Evolutionary conservation across 2,113 vertebrate species (phyloP).

Genomic region (Brachypodius melanocephalos): DNA sequence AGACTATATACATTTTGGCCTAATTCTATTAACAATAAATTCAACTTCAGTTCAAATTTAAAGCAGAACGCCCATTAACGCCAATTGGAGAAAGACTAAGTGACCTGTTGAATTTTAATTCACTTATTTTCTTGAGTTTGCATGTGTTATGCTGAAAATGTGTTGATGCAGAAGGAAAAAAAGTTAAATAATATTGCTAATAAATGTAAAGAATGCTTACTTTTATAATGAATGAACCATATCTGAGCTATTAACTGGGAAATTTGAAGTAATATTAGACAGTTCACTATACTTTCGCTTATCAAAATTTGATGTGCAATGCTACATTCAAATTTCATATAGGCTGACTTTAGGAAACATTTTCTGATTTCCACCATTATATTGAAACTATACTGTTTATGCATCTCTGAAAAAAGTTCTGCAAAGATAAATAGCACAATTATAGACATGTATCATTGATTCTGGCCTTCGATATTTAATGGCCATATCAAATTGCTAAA

Average conservation of each 20-base stretch:
- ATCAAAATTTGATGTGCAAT: neutral
- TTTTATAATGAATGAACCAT: neutral
- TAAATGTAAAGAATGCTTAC: neutral
- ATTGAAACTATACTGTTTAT: constrained; percentile 51
- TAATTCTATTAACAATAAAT: constrained; percentile 36
- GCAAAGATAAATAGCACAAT: constrained; percentile 41
- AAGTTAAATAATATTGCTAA: neutral
- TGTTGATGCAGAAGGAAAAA: neutral
- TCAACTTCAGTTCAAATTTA: constrained; percentile 21
- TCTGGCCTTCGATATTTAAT: constrained; percentile 59
- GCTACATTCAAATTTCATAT: constrained; percentile 17
- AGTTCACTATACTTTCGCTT: constrained; percentile 18
- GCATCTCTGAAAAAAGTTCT: constrained; percentile 37
- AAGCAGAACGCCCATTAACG: neutral
- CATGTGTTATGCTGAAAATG: neutral
- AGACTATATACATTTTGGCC: neutral
- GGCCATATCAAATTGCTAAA: constrained; percentile 61
- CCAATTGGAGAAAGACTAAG: neutral
- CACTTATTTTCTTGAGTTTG: constrained; percentile 10
- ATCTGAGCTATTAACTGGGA: neutral
- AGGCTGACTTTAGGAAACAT: neutral
- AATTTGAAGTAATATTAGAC: neutral
- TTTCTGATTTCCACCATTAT: constrained; percentile 12
- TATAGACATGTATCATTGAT: constrained; percentile 47
- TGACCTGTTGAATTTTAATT: neutral